Conservation (phyloP, 2,113 vertebrate species). For the Aleadryas rufinucha region DNA sequence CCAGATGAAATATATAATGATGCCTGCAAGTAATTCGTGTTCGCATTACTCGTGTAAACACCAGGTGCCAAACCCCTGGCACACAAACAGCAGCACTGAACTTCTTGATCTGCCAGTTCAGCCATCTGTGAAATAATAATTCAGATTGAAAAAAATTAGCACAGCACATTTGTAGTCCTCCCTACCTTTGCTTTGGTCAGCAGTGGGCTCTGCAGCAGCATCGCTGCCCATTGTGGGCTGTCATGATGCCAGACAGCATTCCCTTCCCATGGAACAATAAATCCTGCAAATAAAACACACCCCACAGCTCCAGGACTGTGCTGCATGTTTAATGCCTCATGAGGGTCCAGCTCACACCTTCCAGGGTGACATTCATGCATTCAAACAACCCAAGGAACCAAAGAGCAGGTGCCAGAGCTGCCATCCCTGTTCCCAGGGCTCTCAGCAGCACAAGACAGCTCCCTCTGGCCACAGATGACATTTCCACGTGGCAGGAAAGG, state of each 20-base stretch:
- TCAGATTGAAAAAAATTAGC: background rate
- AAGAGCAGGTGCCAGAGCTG: fast-evolving
- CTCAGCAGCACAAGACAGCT: background rate
- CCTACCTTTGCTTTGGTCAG: background rate
- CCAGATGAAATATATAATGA: background rate
- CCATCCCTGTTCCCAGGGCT: background rate
- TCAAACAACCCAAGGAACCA: background rate
- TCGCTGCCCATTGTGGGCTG: fast-evolving
- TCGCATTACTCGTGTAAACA: fast-evolving
- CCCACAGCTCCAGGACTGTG: background rate
- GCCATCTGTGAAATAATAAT: background rate
- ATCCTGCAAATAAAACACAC: background rate
- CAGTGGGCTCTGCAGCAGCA: background rate
- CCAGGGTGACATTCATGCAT: background rate
- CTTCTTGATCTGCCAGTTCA: background rate
- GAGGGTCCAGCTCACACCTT: background rate
- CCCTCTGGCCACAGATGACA: background rate
- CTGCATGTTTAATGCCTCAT: fast-evolving
- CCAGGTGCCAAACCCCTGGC: background rate
- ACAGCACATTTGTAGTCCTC: background rate
- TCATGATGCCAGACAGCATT: background rate
- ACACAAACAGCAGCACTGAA: fast-evolving
- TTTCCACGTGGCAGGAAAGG: background rate
- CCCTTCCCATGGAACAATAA: background rate
- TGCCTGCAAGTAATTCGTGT: fast-evolving